A percentile compares a stretch with the other conserved stretches of the same genome.
phyloP scores from a whole-genome alignment of 2,888 invertebrate genomes.

The Piscicola geometra region DNA sequence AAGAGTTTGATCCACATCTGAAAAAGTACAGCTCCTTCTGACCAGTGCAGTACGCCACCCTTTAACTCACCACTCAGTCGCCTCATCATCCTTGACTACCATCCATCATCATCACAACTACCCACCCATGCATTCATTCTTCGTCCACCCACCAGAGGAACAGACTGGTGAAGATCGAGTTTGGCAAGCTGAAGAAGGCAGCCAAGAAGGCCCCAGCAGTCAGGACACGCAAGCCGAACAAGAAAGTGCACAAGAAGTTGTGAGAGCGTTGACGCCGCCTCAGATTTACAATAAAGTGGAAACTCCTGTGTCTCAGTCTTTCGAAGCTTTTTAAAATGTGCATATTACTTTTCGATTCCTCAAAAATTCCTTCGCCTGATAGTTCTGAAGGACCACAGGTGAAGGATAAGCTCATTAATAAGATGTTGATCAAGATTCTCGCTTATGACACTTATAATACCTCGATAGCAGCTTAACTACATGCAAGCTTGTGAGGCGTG shows the following conservation, averaged over 20 bases:
- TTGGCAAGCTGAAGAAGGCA: slow-evolving; percentile 56
- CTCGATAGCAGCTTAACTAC: too few species aligned
- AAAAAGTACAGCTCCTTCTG: background rate
- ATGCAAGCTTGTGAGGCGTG: too few species aligned
- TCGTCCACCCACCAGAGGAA: slow-evolving; percentile 51
- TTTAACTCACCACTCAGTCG: too few species aligned
- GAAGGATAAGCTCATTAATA: too few species aligned
- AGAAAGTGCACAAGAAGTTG: slow-evolving; percentile 39
- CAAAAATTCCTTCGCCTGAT: too few species aligned
- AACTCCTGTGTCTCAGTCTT: too few species aligned
- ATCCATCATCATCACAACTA: too few species aligned
- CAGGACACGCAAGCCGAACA: slow-evolving; percentile 42
- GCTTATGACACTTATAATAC: too few species aligned
- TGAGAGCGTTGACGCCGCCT: background rate
- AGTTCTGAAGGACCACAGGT: too few species aligned
- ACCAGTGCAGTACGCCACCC: background rate
- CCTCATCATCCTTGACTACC: background rate
- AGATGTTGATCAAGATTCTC: too few species aligned
- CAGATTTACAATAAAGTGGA: background rate
- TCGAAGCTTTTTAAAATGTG: too few species aligned
- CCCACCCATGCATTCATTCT: background rate
- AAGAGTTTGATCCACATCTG: slow-evolving; percentile 3
- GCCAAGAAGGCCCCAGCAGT: slow-evolving; percentile 47
- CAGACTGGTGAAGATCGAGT: slow-evolving; percentile 55
- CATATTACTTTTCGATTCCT: too few species aligned